Evolutionary conservation across 2,113 vertebrate species (phyloP), one percentile per base, ranked within the genome.

Genomic region (Istiophorus platypterus): DNA sequence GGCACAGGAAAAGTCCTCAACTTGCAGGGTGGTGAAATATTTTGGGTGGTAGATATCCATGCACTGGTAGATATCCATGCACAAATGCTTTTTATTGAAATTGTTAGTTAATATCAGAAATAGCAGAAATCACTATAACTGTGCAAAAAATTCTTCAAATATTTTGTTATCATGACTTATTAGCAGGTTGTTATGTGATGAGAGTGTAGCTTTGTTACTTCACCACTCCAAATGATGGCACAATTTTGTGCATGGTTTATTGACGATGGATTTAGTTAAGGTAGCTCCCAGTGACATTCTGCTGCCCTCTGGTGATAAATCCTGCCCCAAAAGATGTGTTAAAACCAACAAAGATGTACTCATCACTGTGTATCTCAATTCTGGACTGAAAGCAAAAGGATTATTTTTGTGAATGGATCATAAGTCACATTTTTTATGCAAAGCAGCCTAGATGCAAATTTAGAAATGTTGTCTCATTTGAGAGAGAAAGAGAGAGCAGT

Each of bases 241-340:
- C 27, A 64, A 54, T 26, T 78, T 59, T 78, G 13, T 70, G 29
- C 57, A 18, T 29, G 15, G 71, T 49, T 62, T 27, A 49, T 47
- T 34, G 13, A 57, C 13, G 66, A 52, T 63, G 26, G 27, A 27
- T 57, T 54, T 17, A 26, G 45, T 68, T 20, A 26, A 56, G 49
- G 57, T 4, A 18, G 29, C 0, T 3, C 57, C 18, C 11, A 54
- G 54, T 89, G 79, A 81, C 22, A 24, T 67, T 39, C 62, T 85
- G 81, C 86, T 92, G 91, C 88, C 91, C 89, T 83, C 91, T 91
- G 39, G 76, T 85, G 89, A 56, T 59, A 47, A 22, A 31, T 20
- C n/a, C 24, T 26, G 63, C 41, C 10, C 24, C 11, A 3, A 52
- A 18, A 52, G 18, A 24, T 14, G 39, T 70, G 20, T 52, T 1